Percentiles rank a stretch among this genome's conserved stretches.
These are phyloP conservation scores for Nibea coibor DNA, from an alignment of 2,113 vertebrate genomes.

Conservation along the genomic window DNA sequence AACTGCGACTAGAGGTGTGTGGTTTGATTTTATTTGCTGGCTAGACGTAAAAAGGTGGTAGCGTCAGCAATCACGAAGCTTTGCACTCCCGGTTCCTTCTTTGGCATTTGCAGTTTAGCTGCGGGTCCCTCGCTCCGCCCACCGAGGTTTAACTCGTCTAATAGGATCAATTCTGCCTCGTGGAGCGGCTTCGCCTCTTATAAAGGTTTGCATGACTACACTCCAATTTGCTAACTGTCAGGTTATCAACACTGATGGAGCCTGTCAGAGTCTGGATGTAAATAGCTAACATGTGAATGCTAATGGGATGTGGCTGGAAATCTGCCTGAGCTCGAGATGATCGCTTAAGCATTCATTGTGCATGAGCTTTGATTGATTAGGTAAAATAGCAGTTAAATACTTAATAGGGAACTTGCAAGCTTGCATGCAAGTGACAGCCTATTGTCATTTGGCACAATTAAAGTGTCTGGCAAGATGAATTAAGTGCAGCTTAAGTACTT, in stretches of 20 bases:
- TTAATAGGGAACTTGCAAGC: slow-evolving; percentile 42
- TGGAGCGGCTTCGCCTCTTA: slow-evolving; percentile 39
- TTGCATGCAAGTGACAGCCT: slow-evolving; percentile 49
- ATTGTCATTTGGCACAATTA: slow-evolving; percentile 58
- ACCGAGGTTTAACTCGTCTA: slow-evolving; percentile 26
- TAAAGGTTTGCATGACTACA: slow-evolving; percentile 46
- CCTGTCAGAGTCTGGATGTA: slow-evolving; percentile 54
- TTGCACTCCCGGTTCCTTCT: not conserved
- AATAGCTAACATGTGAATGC: slow-evolving; percentile 54
- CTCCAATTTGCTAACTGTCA: slow-evolving; percentile 53
- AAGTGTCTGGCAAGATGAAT: slow-evolving; percentile 48
- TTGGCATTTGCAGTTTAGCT: slow-evolving; percentile 7
- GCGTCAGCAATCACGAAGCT: too few relatives aligned
- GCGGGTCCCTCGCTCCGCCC: slow-evolving; percentile 1
- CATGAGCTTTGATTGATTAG: slow-evolving; percentile 46
- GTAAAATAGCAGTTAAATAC: slow-evolving; percentile 53
- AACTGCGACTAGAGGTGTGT: not conserved
- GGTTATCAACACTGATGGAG: slow-evolving; percentile 42
- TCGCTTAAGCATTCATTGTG: slow-evolving; percentile 30
- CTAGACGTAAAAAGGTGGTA: not conserved
- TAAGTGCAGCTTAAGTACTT: slow-evolving; percentile 36
- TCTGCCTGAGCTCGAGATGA: slow-evolving; percentile 27
- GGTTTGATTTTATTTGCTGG: not conserved
- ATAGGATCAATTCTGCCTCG: slow-evolving; percentile 50
- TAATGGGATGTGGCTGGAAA: slow-evolving; percentile 47